Conservation (phyloP, 2,888 invertebrate genomes). For the Eulithis prunata region DNA sequence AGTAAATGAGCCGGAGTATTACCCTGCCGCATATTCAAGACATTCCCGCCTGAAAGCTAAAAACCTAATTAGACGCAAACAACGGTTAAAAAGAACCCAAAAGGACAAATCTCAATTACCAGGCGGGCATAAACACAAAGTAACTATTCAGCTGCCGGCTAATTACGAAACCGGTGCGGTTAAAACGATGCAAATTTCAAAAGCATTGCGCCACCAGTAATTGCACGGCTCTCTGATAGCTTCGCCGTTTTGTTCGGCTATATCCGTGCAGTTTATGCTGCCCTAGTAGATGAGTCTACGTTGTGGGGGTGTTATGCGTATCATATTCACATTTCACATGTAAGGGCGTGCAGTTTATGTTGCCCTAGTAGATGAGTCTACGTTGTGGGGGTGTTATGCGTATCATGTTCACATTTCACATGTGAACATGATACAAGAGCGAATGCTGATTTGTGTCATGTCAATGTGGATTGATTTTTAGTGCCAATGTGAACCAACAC, state of each 20-base stretch:
- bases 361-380: slow-evolving; percentile 59
- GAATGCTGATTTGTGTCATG: slow-evolving; percentile 8
- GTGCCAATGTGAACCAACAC: not conserved
- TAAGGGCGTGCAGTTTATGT: slow-evolving; percentile 53
- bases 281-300: slow-evolving; percentile 60
- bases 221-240: slow-evolving; percentile 58
- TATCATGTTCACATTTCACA: not conserved
- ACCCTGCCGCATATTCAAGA: slow-evolving; percentile 12
- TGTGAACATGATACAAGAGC: not conserved
- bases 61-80: slow-evolving; percentile 41
- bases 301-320: slow-evolving; percentile 56
- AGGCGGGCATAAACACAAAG: slow-evolving; percentile 67
- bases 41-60: slow-evolving; percentile 8
- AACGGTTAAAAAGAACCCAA: slow-evolving; percentile 38
- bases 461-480: slow-evolving; percentile 14
- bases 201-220: slow-evolving; percentile 64
- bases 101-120: slow-evolving; percentile 53
- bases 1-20: slow-evolving; percentile 22
- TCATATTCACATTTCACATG: slow-evolving; percentile 14
- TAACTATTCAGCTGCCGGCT: slow-evolving; percentile 58
- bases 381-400: slow-evolving; percentile 57
- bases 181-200: slow-evolving; percentile 68
- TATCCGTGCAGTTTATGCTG: slow-evolving; percentile 56
- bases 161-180: slow-evolving; percentile 61
- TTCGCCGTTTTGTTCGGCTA: slow-evolving; percentile 53